Evolutionary conservation across 1,140 invertebrate species (phyloP).

Genomic region (Ceratina australensis): DNA sequence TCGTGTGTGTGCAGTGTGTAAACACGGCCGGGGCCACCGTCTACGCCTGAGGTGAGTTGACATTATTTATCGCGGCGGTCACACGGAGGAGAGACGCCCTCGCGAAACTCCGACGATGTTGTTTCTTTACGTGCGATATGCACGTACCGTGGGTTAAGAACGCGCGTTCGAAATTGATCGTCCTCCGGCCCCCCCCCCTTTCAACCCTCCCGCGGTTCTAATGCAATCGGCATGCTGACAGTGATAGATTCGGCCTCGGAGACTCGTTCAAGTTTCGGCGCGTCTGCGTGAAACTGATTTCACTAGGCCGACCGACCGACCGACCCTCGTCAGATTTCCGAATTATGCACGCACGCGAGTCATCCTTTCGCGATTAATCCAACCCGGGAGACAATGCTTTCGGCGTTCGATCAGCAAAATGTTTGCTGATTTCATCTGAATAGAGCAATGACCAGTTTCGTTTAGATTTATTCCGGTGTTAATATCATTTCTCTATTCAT

Average conservation of each 20-base stretch:
- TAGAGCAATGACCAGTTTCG: too few species aligned
- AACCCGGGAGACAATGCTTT: too few species aligned
- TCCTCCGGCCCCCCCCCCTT: too few species aligned
- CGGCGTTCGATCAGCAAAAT: too few species aligned
- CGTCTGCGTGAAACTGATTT: conserved; percentile 49
- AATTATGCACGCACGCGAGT: background rate
- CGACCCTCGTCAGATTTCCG: background rate
- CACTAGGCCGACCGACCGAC: background rate
- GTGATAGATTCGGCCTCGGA: conserved; percentile 42
- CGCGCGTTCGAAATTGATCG: conserved; percentile 33
- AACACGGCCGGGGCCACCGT: background rate
- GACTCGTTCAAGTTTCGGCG: conserved; percentile 28
- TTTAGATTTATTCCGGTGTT: too few species aligned
- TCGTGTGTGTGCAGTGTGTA: conserved; percentile 12
- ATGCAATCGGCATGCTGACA: conserved; percentile 35
- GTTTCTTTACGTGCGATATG: background rate
- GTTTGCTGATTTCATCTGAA: too few species aligned
- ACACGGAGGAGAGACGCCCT: conserved; percentile 20
- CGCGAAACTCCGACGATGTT: background rate
- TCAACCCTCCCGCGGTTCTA: background rate
- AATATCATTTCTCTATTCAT: too few species aligned
- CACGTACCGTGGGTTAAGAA: background rate
- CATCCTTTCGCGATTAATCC: background rate
- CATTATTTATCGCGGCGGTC: background rate
- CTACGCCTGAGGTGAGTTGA: conserved; percentile 3